Conservation (phyloP, 2,888 invertebrate genomes). For the Aporophyla nigra region DNA sequence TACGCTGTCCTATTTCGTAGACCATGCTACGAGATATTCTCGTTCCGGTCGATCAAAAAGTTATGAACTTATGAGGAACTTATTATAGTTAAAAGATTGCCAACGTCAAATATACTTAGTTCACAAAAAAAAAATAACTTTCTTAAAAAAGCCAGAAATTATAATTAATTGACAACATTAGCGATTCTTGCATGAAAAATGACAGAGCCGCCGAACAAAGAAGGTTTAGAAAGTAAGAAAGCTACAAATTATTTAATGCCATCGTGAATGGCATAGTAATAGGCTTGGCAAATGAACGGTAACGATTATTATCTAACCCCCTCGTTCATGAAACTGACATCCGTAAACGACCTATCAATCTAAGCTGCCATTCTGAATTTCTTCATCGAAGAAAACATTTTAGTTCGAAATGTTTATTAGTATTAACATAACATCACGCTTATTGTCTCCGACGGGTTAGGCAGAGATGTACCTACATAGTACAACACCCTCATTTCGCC, state of each 20-base stretch:
- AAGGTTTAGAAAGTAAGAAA: conserved; percentile 60
- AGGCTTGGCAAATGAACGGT: conserved; percentile 30
- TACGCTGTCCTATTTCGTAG: conserved; percentile 52
- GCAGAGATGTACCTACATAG: neutral
- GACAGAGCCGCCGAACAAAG: conserved; percentile 31
- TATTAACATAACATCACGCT: neutral
- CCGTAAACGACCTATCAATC: conserved; percentile 15
- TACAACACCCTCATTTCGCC: neutral
- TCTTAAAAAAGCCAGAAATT: conserved; percentile 35
- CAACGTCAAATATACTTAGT: neutral
- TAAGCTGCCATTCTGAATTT: neutral
- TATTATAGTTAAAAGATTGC: neutral
- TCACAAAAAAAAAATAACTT: conserved; percentile 19
- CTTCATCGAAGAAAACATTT: neutral
- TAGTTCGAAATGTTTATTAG: neutral
- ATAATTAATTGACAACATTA: conserved; percentile 48
- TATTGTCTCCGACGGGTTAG: neutral
- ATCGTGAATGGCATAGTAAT: conserved; percentile 36
- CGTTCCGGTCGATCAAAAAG: conserved; percentile 11
- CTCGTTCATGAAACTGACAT: conserved; percentile 26
- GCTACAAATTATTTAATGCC: conserved; percentile 33
- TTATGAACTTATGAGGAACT: conserved; percentile 8
- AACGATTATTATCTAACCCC: conserved; percentile 42
- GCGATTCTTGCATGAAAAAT: conserved; percentile 49
- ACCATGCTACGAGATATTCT: conserved; percentile 18